Conservation (phyloP, 1,140 invertebrate species). For the Zaprionus gabonicus region DNA sequence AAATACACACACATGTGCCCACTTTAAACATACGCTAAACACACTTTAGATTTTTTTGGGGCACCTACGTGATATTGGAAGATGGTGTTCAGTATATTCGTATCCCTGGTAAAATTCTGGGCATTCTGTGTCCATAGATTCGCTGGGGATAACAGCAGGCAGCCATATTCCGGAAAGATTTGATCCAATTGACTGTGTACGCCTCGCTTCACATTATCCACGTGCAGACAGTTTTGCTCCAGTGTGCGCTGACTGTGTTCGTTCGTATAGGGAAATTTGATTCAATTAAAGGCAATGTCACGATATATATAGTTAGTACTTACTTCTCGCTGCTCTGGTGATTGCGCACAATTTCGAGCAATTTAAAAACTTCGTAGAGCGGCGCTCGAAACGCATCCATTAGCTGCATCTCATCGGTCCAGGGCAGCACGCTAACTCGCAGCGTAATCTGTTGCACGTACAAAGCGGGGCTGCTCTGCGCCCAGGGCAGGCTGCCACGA, state of each 20-base stretch:
- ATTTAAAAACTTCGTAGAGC: slow-evolving; percentile 93
- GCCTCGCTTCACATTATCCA: slow-evolving; percentile 90
- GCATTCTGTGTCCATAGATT: slow-evolving; percentile 96
- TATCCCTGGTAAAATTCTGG: slow-evolving; percentile 90
- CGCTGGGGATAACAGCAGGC: slow-evolving; percentile 96
- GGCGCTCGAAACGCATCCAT: slow-evolving; percentile 96
- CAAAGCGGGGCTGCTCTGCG: slow-evolving; percentile 86
- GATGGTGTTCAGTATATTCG: slow-evolving; percentile 91
- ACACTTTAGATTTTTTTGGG: not conserved
- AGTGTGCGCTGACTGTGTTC: slow-evolving; percentile 87
- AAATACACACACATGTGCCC: not conserved
- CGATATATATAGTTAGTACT: slow-evolving; percentile 53
- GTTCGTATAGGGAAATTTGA: slow-evolving; percentile 60
- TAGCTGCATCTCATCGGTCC: slow-evolving; percentile 91
- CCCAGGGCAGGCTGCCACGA: slow-evolving; percentile 86
- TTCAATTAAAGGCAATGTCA: slow-evolving; percentile 59
- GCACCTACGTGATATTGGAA: slow-evolving; percentile 91
- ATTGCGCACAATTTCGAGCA: slow-evolving; percentile 93
- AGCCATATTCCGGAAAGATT: slow-evolving; percentile 95
- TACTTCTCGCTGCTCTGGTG: slow-evolving; percentile 92
- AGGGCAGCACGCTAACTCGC: slow-evolving; percentile 91
- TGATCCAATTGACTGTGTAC: slow-evolving; percentile 85
- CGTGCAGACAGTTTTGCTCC: slow-evolving; percentile 93
- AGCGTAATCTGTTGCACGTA: slow-evolving; percentile 94
- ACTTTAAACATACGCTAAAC: not conserved